Evolutionary conservation across 2,888 invertebrate species (phyloP), one percentile per base, ranked within the genome.

Genomic region (Deilephila elpenor): DNA sequence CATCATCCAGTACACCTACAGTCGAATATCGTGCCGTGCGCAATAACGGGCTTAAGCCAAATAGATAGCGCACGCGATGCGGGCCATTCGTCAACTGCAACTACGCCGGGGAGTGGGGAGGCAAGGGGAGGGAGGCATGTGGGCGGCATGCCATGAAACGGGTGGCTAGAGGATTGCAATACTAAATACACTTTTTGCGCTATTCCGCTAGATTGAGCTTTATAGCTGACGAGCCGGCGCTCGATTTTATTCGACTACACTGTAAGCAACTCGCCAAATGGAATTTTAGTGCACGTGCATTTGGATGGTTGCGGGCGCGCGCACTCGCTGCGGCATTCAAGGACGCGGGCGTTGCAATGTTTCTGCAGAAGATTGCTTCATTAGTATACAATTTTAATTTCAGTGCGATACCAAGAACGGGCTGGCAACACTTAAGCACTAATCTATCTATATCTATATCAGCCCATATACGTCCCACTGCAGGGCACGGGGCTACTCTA

Each of bases 31-130:
- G 20, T 37, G 53, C 61, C 64, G 67, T 59, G 59, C 29, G 67
- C 67, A 59, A 73, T 67, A 73, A 59, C 25, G 53, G 37, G 59
- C 59, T 70, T 67, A 59, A 59, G 59, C 59, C 53, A 60, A 59
- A 59, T 53, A 67, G 37, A 59, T 34, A 70, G 75, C 56, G 56
- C 75, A 62, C 74, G 74, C 73, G 76, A 75, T 74, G 67, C 67
- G 51, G 71, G 60, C 73, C 74, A 75, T 74, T 75, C 74, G 71
- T 76, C 76, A 76, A 70, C 73, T 71, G 20, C 59, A 29, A 71
- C 56, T 56, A n/a, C 56, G 56, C 56, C 56, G 56, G 62, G 37
- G n/a, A 14, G 72, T 70, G 64, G 64, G 64, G 19, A 17, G 64
- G 32, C 32, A 5, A 32, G 20, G 37, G 44, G 51, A 0, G 0